Conservation (phyloP, 2,113 vertebrate species). For the Plotosus lineatus region DNA sequence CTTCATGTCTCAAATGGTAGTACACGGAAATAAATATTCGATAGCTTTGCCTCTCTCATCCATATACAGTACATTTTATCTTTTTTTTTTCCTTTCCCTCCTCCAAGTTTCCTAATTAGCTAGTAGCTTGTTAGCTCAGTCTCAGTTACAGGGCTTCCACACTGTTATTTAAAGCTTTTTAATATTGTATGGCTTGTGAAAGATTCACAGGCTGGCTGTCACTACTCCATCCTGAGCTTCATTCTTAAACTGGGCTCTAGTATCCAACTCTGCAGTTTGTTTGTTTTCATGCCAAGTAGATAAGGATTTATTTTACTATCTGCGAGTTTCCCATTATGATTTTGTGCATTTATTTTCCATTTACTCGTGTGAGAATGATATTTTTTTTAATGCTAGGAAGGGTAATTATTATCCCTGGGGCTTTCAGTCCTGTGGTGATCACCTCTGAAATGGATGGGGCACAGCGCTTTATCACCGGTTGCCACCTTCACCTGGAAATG, state of each 20-base stretch:
- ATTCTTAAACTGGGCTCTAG: not conserved
- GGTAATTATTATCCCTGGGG: not conserved
- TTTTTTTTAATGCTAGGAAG: not conserved
- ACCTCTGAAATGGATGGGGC: not conserved
- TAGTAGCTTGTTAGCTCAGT: slow-evolving; percentile 53
- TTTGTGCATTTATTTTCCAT: not conserved
- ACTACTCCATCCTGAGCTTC: slow-evolving; percentile 2
- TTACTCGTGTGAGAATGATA: not conserved
- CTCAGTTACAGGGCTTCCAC: slow-evolving; percentile 61
- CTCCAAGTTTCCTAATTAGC: slow-evolving; percentile 56
- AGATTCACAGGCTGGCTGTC: slow-evolving; percentile 58
- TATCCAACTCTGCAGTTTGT: slow-evolving; percentile 48
- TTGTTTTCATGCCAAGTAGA: not conserved
- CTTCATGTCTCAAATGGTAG: slow-evolving; percentile 1
- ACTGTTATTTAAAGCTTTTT: slow-evolving; percentile 63
- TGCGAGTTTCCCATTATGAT: not conserved
- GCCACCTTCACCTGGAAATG: not conserved
- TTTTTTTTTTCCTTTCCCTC: not conserved
- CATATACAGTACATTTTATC: not conserved
- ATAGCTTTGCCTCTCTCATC: not conserved
- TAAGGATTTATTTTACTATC: not conserved
- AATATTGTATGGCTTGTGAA: slow-evolving; percentile 66
- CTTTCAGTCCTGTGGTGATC: not conserved
- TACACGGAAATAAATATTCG: not conserved
- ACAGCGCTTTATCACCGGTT: slow-evolving; percentile 23